Conservation (phyloP, 1,140 invertebrate genomes). For the Melanaphis sacchari region DNA sequence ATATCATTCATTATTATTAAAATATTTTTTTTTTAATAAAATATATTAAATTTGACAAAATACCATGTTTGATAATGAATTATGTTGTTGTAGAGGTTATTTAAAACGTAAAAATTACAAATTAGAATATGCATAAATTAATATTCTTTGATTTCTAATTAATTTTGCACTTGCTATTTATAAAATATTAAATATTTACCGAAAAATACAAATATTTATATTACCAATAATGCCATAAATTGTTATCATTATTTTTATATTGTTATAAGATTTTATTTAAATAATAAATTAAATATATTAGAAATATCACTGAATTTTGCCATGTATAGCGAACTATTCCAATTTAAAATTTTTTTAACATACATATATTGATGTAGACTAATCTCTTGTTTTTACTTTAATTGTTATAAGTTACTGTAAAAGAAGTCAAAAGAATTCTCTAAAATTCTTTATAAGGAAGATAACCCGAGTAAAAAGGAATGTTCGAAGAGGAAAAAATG, state of each 20-base stretch:
- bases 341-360: background rate
- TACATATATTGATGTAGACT: background rate
- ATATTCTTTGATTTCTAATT: background rate
- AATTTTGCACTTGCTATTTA: background rate
- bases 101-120: background rate
- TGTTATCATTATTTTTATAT: background rate
- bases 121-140: background rate
- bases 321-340: background rate
- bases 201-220: too few relatives aligned
- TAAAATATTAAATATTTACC: too few relatives aligned
- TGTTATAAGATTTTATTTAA: background rate
- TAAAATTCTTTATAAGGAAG: background rate
- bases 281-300: background rate
- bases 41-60: background rate
- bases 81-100: background rate
- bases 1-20: background rate
- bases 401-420: slow-evolving; percentile 20
- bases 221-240: too few relatives aligned
- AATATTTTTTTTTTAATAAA: background rate
- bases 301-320: background rate
- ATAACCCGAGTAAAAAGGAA: background rate
- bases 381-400: background rate
- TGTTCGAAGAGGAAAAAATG: background rate
- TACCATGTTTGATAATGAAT: background rate
- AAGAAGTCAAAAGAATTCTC: background rate